A percentile compares a stretch with the other conserved stretches of the same genome.
phyloP scores from a whole-genome alignment of 2,113 vertebrate genomes.

The Xiphorhynchus elegans region DNA sequence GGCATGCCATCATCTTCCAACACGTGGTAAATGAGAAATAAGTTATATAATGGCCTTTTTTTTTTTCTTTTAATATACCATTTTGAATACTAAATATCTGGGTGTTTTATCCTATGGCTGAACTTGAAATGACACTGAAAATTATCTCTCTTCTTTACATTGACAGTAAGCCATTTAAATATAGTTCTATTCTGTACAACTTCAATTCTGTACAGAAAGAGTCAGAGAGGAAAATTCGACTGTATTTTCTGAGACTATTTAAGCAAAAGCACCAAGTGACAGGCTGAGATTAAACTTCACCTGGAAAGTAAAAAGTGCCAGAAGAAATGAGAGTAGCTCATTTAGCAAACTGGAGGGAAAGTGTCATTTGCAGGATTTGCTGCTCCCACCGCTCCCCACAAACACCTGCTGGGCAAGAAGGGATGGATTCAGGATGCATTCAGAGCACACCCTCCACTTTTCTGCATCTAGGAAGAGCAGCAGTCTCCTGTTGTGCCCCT shows the following conservation, averaged over 20 bases:
- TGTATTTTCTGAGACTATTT: background rate
- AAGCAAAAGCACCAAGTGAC: background rate
- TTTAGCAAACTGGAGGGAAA: background rate
- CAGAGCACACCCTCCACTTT: background rate
- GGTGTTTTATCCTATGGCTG: background rate
- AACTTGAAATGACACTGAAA: background rate
- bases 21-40: slow-evolving; percentile 1
- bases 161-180: background rate
- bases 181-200: background rate
- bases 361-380: background rate
- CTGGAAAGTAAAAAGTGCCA: background rate
- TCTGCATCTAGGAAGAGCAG: background rate
- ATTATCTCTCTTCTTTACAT: background rate
- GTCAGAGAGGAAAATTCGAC: background rate
- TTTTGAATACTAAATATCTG: background rate
- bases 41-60: background rate
- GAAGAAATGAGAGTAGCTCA: background rate
- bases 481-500: background rate
- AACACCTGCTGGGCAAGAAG: background rate
- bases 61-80: background rate
- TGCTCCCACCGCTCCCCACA: background rate
- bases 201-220: background rate
- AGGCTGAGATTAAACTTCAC: background rate
- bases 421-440: background rate
- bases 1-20: slow-evolving; percentile 63